Evolutionary conservation across 2,113 vertebrate genomes (phyloP).

Genomic region (Bungarus multicinctus): DNA sequence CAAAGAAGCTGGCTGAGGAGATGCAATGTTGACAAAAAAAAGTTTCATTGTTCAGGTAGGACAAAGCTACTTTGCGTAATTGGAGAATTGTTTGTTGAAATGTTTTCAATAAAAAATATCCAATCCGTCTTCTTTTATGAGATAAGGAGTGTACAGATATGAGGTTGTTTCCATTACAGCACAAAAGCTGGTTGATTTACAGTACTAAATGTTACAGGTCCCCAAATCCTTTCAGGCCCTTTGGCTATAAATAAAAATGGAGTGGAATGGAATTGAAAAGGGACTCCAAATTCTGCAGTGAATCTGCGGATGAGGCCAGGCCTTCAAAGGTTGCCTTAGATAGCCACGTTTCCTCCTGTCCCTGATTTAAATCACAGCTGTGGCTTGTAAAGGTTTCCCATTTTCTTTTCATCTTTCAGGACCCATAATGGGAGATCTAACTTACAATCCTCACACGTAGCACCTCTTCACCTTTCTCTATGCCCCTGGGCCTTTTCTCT

Average conservation of each 20-base stretch:
- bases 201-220: not conserved
- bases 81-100: not conserved
- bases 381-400: conserved; percentile 23
- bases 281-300: not conserved
- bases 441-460: conserved; percentile 14
- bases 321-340: not conserved
- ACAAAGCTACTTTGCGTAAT: not conserved
- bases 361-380: not conserved
- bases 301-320: not conserved
- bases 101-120: not conserved
- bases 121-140: not conserved
- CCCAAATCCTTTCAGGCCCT: not conserved
- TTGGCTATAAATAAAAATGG: not conserved
- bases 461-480: not conserved
- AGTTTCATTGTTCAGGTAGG: not conserved
- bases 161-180: not conserved
- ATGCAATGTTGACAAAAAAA: not conserved
- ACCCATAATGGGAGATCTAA: not conserved
- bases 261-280: not conserved
- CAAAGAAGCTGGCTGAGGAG: not conserved
- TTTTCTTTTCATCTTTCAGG: conserved; percentile 11
- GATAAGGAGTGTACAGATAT: not conserved
- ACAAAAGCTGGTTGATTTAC: not conserved
- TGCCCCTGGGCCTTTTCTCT: conserved; percentile 37
- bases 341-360: not conserved